These are phyloP conservation scores for Polyommatus icarus DNA, from an alignment of 2,888 invertebrate genomes.

Conservation along the genomic window DNA sequence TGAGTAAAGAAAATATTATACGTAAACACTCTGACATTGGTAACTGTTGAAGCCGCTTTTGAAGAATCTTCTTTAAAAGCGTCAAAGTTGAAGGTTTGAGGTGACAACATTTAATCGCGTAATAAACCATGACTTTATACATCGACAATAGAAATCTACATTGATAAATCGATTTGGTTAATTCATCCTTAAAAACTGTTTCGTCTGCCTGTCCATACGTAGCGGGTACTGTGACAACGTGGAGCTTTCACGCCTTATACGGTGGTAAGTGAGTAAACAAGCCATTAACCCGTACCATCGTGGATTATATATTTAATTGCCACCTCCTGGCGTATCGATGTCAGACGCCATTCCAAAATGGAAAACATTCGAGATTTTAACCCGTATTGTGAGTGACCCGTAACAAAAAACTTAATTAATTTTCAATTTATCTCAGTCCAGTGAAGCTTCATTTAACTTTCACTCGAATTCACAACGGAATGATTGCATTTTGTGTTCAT, in stretches of 20 bases:
- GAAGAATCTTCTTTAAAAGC: not conserved
- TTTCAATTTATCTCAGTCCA: constrained; percentile 12
- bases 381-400: constrained; percentile 30
- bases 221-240: constrained; percentile 68
- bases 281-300: constrained; percentile 63
- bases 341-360: constrained; percentile 32
- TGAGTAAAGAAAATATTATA: not conserved
- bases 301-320: constrained; percentile 75
- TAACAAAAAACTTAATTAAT: constrained; percentile 28
- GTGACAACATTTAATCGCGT: constrained; percentile 4
- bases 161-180: constrained; percentile 20
- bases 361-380: constrained; percentile 37
- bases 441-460: constrained; percentile 17
- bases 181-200: constrained; percentile 50
- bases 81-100: constrained; percentile 3
- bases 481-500: not conserved
- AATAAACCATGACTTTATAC: constrained; percentile 13
- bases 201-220: constrained; percentile 60
- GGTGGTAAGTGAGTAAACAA: constrained; percentile 68
- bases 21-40: not conserved
- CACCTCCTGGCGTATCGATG: constrained; percentile 53
- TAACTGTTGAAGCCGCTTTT: not conserved
- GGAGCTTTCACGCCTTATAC: constrained; percentile 77
- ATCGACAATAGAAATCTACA: constrained; percentile 1
- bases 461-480: not conserved